Evolutionary conservation across 2,888 invertebrate species (phyloP).

Genomic region (Leptopilina syphax): DNA sequence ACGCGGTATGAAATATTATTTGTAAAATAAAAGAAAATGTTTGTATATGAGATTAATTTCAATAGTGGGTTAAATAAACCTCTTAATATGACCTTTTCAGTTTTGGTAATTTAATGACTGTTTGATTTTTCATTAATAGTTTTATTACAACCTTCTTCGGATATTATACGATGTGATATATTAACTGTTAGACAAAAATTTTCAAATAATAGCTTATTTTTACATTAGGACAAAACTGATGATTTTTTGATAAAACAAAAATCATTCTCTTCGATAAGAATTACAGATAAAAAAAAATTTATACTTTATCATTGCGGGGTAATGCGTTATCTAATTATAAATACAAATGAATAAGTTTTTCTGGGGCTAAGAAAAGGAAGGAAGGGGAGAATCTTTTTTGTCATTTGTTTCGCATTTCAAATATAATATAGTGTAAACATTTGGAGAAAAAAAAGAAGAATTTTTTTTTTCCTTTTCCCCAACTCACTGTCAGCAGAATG

Average conservation of each 20-base stretch:
- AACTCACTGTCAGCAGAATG: background rate
- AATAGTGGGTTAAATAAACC: background rate
- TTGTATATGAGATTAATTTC: too few relatives aligned
- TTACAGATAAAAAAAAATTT: background rate
- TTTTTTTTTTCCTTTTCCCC: background rate
- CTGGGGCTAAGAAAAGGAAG: too few relatives aligned
- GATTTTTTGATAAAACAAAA: too few relatives aligned
- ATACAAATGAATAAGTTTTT: conserved; percentile 9
- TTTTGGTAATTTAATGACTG: background rate
- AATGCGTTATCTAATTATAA: conserved; percentile 3
- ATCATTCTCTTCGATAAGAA: background rate
- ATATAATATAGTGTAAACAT: background rate
- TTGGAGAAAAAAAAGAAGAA: background rate
- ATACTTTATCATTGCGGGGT: background rate
- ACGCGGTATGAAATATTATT: too few relatives aligned
- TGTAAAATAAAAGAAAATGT: too few relatives aligned
- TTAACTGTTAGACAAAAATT: background rate
- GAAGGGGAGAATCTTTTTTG: background rate
- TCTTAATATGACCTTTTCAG: background rate
- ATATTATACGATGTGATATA: background rate
- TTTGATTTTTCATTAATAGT: conserved; percentile 7
- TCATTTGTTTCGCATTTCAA: background rate
- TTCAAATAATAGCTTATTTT: background rate
- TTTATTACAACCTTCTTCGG: background rate
- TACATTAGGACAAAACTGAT: background rate